These are phyloP conservation scores for Arizona elegans DNA, from an alignment of 2,113 vertebrate genomes.

Conservation along the genomic window DNA sequence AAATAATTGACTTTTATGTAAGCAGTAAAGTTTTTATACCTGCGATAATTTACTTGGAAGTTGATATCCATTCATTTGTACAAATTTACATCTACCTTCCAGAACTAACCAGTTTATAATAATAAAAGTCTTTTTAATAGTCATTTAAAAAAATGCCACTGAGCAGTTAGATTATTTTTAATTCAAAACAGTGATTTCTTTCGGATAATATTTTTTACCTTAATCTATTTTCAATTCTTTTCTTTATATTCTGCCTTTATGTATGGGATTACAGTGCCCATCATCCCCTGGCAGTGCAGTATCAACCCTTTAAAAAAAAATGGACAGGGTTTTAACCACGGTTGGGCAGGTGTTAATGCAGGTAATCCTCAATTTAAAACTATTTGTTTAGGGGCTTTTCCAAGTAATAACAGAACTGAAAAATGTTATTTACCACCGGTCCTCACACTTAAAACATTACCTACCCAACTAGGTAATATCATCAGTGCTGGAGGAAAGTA, in stretches of 20 bases:
- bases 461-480: too few relatives aligned
- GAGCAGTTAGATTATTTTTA: neutral
- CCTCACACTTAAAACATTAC: too few relatives aligned
- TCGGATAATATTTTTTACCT: rapidly evolving
- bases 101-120: constrained; percentile 51
- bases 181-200: neutral
- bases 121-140: rapidly evolving
- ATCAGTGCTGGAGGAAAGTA: too few relatives aligned
- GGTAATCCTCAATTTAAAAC: neutral
- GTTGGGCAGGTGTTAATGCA: too few relatives aligned
- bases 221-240: neutral
- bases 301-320: neutral
- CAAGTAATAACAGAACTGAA: neutral
- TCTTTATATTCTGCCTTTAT: neutral
- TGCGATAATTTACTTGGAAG: constrained; percentile 64
- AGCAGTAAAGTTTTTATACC: constrained; percentile 67
- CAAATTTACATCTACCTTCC: constrained; percentile 56
- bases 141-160: constrained; percentile 10
- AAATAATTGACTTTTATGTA: constrained; percentile 66
- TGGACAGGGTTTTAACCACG: neutral
- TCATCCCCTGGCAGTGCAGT: neutral
- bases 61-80: constrained; percentile 50
- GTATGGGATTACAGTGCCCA: neutral
- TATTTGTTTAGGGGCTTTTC: neutral
- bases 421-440: too few relatives aligned